These are phyloP conservation scores for Diachasma alloeum DNA, from an alignment of 1,140 invertebrate species.

Conservation along the genomic window DNA sequence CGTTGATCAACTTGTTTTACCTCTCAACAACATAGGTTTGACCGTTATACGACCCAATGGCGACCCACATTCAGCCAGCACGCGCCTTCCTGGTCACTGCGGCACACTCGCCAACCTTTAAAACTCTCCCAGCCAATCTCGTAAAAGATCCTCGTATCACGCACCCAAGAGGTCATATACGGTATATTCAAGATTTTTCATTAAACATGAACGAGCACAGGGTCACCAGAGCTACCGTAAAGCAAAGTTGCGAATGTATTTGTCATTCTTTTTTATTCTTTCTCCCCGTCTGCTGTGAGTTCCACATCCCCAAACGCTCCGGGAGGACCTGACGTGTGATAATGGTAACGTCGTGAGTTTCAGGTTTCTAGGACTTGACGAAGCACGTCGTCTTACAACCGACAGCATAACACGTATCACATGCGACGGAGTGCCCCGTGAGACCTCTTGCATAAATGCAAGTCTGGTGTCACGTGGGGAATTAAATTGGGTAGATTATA, in stretches of 20 bases:
- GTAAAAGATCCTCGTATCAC: constrained; percentile 1
- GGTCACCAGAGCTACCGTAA: background rate
- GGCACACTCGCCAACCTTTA: constrained; percentile 34
- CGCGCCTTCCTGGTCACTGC: constrained; percentile 27
- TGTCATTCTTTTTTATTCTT: background rate
- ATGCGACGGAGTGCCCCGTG: background rate
- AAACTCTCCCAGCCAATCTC: constrained; percentile 34
- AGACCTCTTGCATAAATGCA: background rate
- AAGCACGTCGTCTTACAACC: constrained; percentile 1
- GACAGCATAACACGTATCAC: constrained; percentile 9
- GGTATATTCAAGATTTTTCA: constrained; percentile 1
- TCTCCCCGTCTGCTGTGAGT: background rate
- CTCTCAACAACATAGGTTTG: constrained; percentile 40
- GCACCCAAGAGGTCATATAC: background rate
- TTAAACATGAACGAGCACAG: background rate
- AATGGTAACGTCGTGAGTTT: background rate
- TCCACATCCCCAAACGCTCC: background rate
- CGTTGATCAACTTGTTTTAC: background rate
- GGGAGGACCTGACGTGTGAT: background rate
- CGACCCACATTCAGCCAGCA: constrained; percentile 50
- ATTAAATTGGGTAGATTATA: background rate
- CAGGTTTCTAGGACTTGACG: background rate
- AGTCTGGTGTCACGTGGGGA: background rate
- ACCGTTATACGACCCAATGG: constrained; percentile 63
- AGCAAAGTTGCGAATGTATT: background rate